Conservation (phyloP, 1,140 invertebrate genomes). For the Ruditapes philippinarum region DNA sequence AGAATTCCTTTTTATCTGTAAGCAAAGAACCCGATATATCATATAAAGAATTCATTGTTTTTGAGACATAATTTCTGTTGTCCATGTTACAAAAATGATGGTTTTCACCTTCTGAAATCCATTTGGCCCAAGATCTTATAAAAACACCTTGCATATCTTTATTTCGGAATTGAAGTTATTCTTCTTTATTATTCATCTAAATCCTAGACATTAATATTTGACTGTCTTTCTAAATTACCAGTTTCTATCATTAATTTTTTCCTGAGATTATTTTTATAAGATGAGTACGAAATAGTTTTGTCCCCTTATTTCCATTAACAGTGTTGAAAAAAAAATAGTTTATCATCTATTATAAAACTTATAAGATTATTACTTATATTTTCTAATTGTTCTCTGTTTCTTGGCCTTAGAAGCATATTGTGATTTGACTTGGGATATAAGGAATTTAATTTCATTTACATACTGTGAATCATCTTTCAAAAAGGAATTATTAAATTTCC, state of each 20-base stretch:
- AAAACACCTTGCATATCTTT: constrained; percentile 36
- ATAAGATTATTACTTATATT: constrained; percentile 20
- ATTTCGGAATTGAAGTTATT: constrained; percentile 36
- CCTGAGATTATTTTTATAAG: background rate
- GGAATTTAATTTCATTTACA: constrained; percentile 1
- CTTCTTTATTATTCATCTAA: background rate
- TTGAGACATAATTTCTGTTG: constrained; percentile 35
- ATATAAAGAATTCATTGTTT: too few relatives aligned
- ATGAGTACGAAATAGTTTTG: constrained; percentile 49
- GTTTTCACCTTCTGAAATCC: constrained; percentile 65
- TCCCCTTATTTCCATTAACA: constrained; percentile 50
- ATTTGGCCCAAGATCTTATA: constrained; percentile 54
- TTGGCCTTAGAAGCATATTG: background rate
- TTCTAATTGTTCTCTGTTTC: background rate
- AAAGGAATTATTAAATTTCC: constrained; percentile 62
- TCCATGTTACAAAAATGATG: constrained; percentile 66
- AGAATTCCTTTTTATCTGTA: constrained; percentile 52
- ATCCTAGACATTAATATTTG: background rate
- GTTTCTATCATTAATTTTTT: background rate
- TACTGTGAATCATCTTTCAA: constrained; percentile 28
- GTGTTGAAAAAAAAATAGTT: constrained; percentile 49
- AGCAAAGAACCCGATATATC: too few relatives aligned
- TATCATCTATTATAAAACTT: constrained; percentile 47
- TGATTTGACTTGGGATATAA: background rate
- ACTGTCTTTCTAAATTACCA: constrained; percentile 7